Conservation (phyloP, 2,888 invertebrate species). For the Cotesia congregata region DNA sequence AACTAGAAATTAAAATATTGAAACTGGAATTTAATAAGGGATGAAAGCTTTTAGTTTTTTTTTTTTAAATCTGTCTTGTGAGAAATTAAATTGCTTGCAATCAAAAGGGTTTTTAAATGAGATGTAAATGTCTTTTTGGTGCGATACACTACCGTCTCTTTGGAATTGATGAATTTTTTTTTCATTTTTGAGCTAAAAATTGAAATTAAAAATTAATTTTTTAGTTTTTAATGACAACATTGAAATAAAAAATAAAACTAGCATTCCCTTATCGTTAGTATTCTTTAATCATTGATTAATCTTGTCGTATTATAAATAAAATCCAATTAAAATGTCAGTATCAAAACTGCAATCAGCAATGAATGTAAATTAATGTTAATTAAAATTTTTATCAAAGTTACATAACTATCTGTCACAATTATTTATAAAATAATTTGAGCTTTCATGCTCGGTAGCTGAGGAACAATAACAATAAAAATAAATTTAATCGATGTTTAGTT, state of each 20-base stretch:
- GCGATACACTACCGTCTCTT: no score
- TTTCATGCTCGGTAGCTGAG: neutral
- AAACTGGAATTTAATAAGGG: conserved; percentile 30
- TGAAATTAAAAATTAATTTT: no score
- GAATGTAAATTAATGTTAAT: neutral
- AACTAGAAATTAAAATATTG: conserved; percentile 24
- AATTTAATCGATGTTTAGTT: conserved; percentile 4
- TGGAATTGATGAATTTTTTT: no score
- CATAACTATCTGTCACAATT: neutral
- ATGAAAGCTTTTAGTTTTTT: conserved; percentile 21
- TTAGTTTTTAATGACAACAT: no score
- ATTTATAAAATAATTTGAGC: neutral
- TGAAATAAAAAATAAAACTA: no score
- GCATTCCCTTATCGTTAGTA: no score
- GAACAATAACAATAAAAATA: neutral
- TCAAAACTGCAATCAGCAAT: neutral
- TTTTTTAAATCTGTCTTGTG: conserved; percentile 2
- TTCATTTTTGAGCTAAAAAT: no score
- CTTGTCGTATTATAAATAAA: neutral
- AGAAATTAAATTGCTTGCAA: no score
- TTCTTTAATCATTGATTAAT: no score
- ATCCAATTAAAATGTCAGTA: neutral
- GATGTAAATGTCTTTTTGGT: no score
- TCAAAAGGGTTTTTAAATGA: no score
- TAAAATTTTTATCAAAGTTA: neutral